A percentile compares a stretch with the other conserved stretches of the same genome.
phyloP scores from a whole-genome alignment of 2,797 vertebrate species.

The Anniella stebbinsi region DNA sequence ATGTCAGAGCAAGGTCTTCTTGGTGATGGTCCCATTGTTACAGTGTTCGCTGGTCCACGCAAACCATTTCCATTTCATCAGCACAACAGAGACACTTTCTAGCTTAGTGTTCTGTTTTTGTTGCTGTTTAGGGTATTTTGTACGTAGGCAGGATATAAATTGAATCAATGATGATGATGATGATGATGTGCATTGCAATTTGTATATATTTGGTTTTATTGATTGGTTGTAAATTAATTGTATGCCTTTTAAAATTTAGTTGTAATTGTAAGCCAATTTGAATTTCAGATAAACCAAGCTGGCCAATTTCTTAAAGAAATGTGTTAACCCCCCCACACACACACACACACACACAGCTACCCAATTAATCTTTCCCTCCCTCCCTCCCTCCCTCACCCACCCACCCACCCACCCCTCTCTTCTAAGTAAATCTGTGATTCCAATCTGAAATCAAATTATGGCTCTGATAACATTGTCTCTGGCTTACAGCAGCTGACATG shows the following conservation, averaged over 20 bases:
- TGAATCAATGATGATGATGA: too few species aligned
- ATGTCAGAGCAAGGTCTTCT: not conserved
- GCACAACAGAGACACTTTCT: too few species aligned
- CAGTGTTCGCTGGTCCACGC: not conserved
- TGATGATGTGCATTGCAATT: not conserved
- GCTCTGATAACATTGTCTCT: constrained; percentile 92
- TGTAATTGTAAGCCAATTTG: not conserved
- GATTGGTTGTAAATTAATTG: not conserved
- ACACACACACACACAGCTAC: too few species aligned
- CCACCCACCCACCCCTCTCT: constrained; percentile 79
- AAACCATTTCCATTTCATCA: not conserved
- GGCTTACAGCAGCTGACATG: constrained; percentile 90
- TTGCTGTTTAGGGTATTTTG: too few species aligned
- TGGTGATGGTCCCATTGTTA: not conserved
- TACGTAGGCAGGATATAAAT: too few species aligned
- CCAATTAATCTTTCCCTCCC: not conserved
- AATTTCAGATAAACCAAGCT: not conserved
- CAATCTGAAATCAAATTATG: constrained; percentile 93
- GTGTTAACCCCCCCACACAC: not conserved
- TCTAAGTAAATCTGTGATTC: constrained; percentile 85
- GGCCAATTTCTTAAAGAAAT: not conserved
- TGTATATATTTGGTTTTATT: not conserved
- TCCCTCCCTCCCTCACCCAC: too few species aligned
- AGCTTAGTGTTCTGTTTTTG: not conserved
- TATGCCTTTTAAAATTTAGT: not conserved